Conservation (phyloP, 2,888 invertebrate species). For the Maniola hyperantus region DNA sequence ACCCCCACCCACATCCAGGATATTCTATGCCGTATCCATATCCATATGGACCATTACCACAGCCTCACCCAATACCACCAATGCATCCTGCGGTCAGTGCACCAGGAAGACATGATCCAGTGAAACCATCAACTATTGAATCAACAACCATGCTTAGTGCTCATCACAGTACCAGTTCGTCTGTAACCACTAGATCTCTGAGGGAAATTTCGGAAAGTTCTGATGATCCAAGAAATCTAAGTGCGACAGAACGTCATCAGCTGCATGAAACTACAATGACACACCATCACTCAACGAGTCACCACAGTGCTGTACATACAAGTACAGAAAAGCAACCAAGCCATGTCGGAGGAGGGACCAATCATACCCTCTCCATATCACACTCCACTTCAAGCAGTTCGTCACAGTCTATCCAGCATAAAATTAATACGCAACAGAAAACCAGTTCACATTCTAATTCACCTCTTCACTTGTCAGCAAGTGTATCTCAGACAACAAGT, state of each 20-base stretch:
- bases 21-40: constrained; percentile 88
- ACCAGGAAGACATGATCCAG: constrained; percentile 75
- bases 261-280: constrained; percentile 86
- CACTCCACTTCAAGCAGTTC: constrained; percentile 86
- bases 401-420: constrained; percentile 85
- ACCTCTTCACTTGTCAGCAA: constrained; percentile 81
- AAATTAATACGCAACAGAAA: constrained; percentile 81
- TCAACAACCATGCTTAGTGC: constrained; percentile 87
- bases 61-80: constrained; percentile 88
- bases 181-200: constrained; percentile 85
- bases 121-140: constrained; percentile 82
- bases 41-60: constrained; percentile 88
- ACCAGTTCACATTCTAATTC: constrained; percentile 73
- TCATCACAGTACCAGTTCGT: constrained; percentile 87
- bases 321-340: constrained; percentile 84
- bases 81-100: constrained; percentile 79
- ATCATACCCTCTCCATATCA: constrained; percentile 85
- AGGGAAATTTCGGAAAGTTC: constrained; percentile 83
- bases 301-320: constrained; percentile 85
- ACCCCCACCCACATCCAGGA: constrained; percentile 86
- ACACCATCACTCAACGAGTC: constrained; percentile 86
- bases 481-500: constrained; percentile 79
- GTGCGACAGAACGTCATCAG: constrained; percentile 82
- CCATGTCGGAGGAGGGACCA: constrained; percentile 77
- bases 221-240: constrained; percentile 75